A percentile compares a stretch with the other conserved stretches of the same genome.
Conservation (phyloP, 1,140 invertebrate species). For the Tetragnatha versicolor region DNA sequence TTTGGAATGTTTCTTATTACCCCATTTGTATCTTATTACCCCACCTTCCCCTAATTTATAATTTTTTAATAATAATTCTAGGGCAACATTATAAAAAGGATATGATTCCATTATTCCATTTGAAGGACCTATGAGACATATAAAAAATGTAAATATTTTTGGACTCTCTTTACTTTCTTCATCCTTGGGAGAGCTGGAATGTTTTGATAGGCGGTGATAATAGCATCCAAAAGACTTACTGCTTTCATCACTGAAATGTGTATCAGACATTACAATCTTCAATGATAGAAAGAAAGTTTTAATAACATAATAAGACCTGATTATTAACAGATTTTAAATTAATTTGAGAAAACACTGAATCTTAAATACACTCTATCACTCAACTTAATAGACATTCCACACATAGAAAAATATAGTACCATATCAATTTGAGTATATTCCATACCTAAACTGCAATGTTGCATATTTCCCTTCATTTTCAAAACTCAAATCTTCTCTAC, state of each 20-base stretch:
- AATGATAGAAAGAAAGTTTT: too few relatives aligned
- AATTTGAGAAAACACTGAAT: too few relatives aligned
- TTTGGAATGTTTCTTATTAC: too few relatives aligned
- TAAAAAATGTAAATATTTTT: conserved; percentile 39
- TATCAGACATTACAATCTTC: not conserved
- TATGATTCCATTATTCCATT: conserved; percentile 53
- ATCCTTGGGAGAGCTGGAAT: not conserved
- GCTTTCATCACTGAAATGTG: conserved; percentile 25
- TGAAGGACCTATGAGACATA: conserved; percentile 43
- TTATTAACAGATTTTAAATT: too few relatives aligned
- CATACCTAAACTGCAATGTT: conserved; percentile 17
- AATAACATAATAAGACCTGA: too few relatives aligned
- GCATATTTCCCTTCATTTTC: conserved; percentile 53
- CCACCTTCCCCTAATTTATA: too few relatives aligned
- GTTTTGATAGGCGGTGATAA: conserved; percentile 43
- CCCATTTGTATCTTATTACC: too few relatives aligned
- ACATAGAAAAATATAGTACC: too few relatives aligned
- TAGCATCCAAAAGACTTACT: conserved; percentile 39
- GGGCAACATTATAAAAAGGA: conserved; percentile 24
- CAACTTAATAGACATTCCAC: too few relatives aligned
- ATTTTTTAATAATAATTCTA: too few relatives aligned
- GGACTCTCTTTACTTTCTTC: not conserved
- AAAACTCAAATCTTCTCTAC: conserved; percentile 31
- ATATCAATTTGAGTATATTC: not conserved
- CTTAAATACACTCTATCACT: too few relatives aligned